A percentile compares a stretch with the other conserved stretches of the same genome.
Conservation (phyloP, 2,113 vertebrate species). For the Saguinus midas region DNA sequence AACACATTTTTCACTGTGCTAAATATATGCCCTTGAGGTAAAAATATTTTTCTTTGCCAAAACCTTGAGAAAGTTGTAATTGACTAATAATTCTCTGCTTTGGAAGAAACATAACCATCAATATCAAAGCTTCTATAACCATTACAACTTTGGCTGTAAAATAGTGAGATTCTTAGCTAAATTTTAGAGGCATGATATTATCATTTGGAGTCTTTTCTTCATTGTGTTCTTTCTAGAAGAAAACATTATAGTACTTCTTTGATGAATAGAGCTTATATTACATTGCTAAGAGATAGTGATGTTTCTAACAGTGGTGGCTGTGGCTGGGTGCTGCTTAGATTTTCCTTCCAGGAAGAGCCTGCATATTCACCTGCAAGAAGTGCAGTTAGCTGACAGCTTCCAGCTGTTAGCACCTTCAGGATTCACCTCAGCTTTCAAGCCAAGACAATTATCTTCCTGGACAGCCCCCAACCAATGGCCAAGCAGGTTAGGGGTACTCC, state of each 20-base stretch:
- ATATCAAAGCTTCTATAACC: neutral
- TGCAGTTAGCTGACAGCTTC: neutral
- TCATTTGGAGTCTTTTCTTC: slow-evolving; percentile 12
- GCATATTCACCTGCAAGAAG: neutral
- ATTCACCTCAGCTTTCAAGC: neutral
- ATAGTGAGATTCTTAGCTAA: neutral
- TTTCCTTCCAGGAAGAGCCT: neutral
- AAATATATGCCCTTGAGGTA: neutral
- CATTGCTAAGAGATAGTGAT: neutral
- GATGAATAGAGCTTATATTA: neutral
- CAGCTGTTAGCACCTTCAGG: neutral
- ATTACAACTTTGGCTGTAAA: neutral
- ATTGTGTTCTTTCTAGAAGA: neutral
- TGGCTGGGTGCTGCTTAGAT: neutral
- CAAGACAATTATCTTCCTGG: neutral
- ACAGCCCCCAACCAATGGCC: neutral
- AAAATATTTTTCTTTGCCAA: slow-evolving; percentile 31
- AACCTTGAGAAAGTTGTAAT: slow-evolving; percentile 28
- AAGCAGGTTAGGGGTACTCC: neutral
- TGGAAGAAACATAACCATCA: neutral
- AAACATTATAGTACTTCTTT: neutral
- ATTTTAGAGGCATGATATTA: neutral
- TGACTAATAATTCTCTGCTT: slow-evolving; percentile 16
- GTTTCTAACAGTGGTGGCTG: neutral
- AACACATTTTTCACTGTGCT: slow-evolving; percentile 10